Conservation (phyloP, 2,888 invertebrate species). For the Catonia carolina region DNA sequence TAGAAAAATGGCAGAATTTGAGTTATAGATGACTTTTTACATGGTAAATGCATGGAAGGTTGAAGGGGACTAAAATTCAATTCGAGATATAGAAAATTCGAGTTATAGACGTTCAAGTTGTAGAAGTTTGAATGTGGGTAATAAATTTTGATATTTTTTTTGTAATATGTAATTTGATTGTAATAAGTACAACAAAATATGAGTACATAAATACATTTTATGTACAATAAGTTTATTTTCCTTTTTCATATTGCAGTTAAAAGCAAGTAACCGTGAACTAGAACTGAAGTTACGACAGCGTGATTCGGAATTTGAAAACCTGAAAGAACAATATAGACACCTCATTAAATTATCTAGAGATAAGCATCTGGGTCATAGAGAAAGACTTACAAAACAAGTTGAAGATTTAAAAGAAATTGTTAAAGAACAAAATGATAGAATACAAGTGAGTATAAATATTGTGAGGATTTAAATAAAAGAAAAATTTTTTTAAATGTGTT, state of each 20-base stretch:
- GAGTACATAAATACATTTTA: too few relatives aligned
- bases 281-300: neutral
- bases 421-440: slow-evolving; percentile 42
- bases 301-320: slow-evolving; percentile 57
- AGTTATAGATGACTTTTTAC: too few relatives aligned
- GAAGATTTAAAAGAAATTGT: slow-evolving; percentile 42
- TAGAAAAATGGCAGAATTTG: too few relatives aligned
- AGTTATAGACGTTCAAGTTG: too few relatives aligned
- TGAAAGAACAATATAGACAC: slow-evolving; percentile 64
- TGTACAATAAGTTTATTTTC: too few relatives aligned
- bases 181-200: too few relatives aligned
- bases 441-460: slow-evolving; percentile 41
- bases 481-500: neutral
- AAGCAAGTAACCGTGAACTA: slow-evolving; percentile 37
- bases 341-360: slow-evolving; percentile 64
- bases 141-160: too few relatives aligned
- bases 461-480: neutral
- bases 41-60: too few relatives aligned
- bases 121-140: too few relatives aligned
- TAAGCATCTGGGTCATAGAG: slow-evolving; percentile 64
- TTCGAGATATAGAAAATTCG: too few relatives aligned
- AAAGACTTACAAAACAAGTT: slow-evolving; percentile 59
- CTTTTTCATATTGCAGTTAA: slow-evolving; percentile 32
- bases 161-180: too few relatives aligned
- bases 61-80: too few relatives aligned